phyloP scores from a whole-genome alignment of 2,888 invertebrate genomes.

The Thecophora atra region DNA sequence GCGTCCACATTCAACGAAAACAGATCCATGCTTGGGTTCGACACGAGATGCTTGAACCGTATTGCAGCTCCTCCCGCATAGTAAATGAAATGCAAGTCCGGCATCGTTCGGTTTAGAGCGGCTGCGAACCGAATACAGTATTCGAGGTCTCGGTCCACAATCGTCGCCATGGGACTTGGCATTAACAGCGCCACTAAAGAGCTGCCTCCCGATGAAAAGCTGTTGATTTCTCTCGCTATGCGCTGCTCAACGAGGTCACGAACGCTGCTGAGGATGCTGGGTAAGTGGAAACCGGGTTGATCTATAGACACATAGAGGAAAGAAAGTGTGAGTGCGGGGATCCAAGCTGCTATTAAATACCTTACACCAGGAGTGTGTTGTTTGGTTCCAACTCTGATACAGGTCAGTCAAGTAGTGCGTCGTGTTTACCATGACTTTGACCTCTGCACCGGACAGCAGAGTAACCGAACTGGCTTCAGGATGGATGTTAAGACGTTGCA shows the following conservation, averaged over 20 bases:
- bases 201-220: constrained; percentile 72
- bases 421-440: constrained; percentile 71
- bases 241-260: constrained; percentile 67
- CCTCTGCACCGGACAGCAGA: constrained; percentile 73
- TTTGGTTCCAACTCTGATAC: constrained; percentile 71
- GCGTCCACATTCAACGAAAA: constrained; percentile 59
- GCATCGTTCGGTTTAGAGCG: constrained; percentile 70
- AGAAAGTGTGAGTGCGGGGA: neutral
- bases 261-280: constrained; percentile 69
- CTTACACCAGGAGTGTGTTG: constrained; percentile 67
- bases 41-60: constrained; percentile 71
- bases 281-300: constrained; percentile 71
- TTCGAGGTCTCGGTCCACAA: constrained; percentile 69
- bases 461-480: constrained; percentile 76
- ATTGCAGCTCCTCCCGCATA: constrained; percentile 71
- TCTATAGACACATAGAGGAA: too few species aligned
- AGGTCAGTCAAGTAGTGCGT: constrained; percentile 73
- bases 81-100: constrained; percentile 75
- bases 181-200: constrained; percentile 75
- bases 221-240: constrained; percentile 68
- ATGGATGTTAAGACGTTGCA: constrained; percentile 74
- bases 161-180: constrained; percentile 68
- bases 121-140: constrained; percentile 68
- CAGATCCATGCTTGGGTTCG: constrained; percentile 70
- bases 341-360: constrained; percentile 6